phyloP scores from a whole-genome alignment of 2,888 invertebrate species.

The Ophonus ardosiacus region DNA sequence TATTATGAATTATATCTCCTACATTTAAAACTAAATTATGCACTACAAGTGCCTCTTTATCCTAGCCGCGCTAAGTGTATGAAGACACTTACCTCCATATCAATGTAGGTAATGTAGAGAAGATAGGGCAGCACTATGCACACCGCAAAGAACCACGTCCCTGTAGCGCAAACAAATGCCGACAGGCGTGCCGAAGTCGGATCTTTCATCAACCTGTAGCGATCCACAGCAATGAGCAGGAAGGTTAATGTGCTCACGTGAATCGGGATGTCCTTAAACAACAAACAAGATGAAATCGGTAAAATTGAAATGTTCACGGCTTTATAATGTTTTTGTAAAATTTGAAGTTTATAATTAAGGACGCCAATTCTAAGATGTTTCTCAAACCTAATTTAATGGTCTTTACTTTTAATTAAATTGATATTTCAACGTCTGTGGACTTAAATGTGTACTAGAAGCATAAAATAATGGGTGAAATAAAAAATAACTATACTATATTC shows the following conservation, averaged over 20 bases:
- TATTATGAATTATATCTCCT: not conserved
- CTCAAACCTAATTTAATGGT: too few relatives aligned
- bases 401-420: too few relatives aligned
- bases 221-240: constrained; percentile 83
- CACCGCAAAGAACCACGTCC: constrained; percentile 84
- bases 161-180: constrained; percentile 82
- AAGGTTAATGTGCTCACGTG: constrained; percentile 85
- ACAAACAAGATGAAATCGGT: constrained; percentile 44
- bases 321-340: too few relatives aligned
- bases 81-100: constrained; percentile 80
- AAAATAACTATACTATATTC: too few relatives aligned
- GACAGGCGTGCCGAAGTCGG: constrained; percentile 82
- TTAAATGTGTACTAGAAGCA: too few relatives aligned
- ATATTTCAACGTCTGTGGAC: too few relatives aligned
- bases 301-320: too few relatives aligned
- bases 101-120: constrained; percentile 84
- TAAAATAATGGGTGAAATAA: too few relatives aligned
- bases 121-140: constrained; percentile 86
- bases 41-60: not conserved
- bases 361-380: too few relatives aligned
- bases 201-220: constrained; percentile 82
- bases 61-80: not conserved
- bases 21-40: not conserved
- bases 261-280: constrained; percentile 83
- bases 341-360: too few relatives aligned